Conservation (phyloP, 1,140 invertebrate species). For the Orchestia grillus region DNA sequence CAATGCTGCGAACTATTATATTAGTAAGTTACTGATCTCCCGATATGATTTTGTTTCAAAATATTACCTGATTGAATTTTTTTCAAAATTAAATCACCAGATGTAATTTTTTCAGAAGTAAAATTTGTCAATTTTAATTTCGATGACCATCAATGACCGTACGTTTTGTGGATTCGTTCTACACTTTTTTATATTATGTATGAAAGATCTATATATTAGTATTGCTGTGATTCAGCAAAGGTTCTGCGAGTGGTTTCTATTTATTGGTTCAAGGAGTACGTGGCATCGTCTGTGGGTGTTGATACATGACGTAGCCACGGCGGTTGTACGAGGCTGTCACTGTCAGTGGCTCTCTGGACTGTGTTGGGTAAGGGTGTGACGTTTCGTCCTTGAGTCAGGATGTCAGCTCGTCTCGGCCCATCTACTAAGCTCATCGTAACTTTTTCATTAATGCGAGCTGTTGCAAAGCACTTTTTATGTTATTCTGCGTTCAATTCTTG, state of each 20-base stretch:
- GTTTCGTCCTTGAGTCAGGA: conserved; percentile 10
- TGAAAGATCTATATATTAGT: background rate
- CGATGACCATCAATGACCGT: background rate
- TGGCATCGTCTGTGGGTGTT: conserved; percentile 43
- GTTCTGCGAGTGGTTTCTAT: background rate
- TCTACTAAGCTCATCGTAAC: background rate
- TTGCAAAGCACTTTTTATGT: background rate
- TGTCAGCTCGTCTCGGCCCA: background rate
- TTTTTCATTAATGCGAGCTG: background rate
- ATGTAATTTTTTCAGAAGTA: background rate
- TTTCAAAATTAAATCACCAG: background rate
- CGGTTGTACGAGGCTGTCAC: background rate
- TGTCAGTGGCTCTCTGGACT: conserved; percentile 45
- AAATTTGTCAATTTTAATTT: background rate
- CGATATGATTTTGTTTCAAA: background rate
- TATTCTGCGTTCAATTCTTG: background rate
- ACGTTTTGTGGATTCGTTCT: background rate
- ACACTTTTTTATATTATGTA: background rate
- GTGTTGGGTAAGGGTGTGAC: conserved; percentile 24
- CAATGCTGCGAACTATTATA: background rate
- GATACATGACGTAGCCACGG: conserved; percentile 38
- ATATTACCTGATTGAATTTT: background rate
- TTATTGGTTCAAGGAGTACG: background rate
- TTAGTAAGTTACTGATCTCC: background rate
- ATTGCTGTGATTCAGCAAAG: background rate